Conservation (phyloP, 2,888 invertebrate species). For the Tetheella fluctuosa region DNA sequence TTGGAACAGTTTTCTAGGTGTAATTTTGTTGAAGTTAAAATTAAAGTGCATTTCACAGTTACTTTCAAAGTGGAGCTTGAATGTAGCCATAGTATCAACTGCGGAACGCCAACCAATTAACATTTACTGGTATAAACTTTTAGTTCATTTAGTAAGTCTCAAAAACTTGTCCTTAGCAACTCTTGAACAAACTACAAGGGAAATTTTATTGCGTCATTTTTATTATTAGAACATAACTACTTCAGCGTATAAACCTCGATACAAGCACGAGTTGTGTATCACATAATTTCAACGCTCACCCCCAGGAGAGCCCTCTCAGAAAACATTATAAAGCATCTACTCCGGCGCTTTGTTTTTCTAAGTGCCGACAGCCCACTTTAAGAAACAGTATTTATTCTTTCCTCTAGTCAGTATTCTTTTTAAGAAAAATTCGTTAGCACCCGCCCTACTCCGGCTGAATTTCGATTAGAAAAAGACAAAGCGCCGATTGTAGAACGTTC, state of each 20-base stretch:
- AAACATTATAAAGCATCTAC: conserved; percentile 46
- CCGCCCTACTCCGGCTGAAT: conserved; percentile 61
- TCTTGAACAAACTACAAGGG: neutral
- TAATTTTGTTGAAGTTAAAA: neutral
- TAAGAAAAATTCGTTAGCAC: conserved; percentile 67
- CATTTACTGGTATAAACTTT: neutral
- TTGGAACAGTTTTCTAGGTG: neutral
- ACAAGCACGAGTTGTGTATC: neutral
- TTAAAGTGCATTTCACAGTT: conserved; percentile 5
- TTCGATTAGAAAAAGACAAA: conserved; percentile 78
- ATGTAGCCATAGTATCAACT: conserved; percentile 3
- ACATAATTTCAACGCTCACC: conserved; percentile 21
- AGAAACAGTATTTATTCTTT: conserved; percentile 63
- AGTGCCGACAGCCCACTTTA: conserved; percentile 54
- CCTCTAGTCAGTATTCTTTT: conserved; percentile 55
- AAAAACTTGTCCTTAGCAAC: neutral
- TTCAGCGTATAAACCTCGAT: neutral
- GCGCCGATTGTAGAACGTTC: conserved; percentile 65
- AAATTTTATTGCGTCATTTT: neutral
- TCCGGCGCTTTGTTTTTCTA: conserved; percentile 48
- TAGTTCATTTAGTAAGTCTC: neutral
- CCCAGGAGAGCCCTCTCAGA: conserved; percentile 22
- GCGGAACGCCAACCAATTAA: conserved; percentile 4
- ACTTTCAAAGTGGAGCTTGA: neutral
- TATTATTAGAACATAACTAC: neutral